phyloP scores from a whole-genome alignment of 2,888 invertebrate species.

The Melitaea athalia region DNA sequence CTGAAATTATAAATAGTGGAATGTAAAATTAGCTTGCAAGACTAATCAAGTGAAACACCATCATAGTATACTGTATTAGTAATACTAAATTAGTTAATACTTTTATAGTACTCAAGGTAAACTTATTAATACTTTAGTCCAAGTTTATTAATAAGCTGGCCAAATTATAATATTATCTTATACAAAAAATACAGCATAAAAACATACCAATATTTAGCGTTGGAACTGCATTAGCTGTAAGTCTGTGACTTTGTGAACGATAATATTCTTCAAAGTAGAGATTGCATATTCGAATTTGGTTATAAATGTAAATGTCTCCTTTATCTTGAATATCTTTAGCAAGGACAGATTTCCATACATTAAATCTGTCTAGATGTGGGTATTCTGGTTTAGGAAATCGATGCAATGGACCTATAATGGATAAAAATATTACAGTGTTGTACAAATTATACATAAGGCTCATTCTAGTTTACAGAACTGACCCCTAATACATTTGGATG shows the following conservation, averaged over 20 bases:
- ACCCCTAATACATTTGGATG: too few relatives aligned
- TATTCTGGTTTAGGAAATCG: neutral
- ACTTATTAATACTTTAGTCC: constrained; percentile 1
- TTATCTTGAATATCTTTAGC: constrained; percentile 7
- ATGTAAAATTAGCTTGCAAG: neutral
- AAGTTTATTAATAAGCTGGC: neutral
- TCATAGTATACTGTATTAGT: constrained; percentile 3
- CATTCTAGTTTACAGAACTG: too few relatives aligned
- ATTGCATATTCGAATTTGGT: constrained; percentile 3
- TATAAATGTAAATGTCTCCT: constrained; percentile 5
- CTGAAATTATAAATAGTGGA: constrained; percentile 1
- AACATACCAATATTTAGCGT: neutral
- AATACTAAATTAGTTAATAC: constrained; percentile 1
- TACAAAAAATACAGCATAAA: constrained; percentile 1
- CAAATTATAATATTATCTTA: constrained; percentile 2
- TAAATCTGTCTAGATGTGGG: neutral
- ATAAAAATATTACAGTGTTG: too few relatives aligned
- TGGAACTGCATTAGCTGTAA: neutral
- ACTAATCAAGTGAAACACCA: neutral
- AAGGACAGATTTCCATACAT: constrained; percentile 5
- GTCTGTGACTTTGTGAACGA: neutral
- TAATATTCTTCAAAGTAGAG: neutral
- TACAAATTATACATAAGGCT: too few relatives aligned
- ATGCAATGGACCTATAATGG: too few relatives aligned
- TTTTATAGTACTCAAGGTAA: neutral